Evolutionary conservation across 2,888 invertebrate genomes (phyloP), one percentile per base, ranked within the genome.

Genomic region (Neria commutata): DNA sequence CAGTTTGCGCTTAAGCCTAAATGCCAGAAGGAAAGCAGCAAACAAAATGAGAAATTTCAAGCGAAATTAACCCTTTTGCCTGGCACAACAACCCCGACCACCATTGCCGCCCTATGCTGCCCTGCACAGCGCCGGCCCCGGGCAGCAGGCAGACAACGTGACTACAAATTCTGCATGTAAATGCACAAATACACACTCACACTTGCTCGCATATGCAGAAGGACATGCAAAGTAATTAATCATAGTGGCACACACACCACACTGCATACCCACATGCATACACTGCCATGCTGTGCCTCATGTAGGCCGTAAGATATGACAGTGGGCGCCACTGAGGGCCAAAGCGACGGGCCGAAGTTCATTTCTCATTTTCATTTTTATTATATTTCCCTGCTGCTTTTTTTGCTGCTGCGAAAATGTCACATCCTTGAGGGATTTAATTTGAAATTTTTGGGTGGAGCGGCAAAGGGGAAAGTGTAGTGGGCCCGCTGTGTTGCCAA

Each of bases 111-210:
- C 37, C 37, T 14, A 37, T n/a, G 42, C 19, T n/a, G n/a, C n/a
- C 55, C 47, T 42, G 40, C 37, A 52, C 17, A 49, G 29, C 24
- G 42, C 61, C 45, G 42, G 55, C 58, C 62, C 61, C 59, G 68
- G 48, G 63, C 50, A 60, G 60, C 68, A 57, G 64, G 69, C 72
- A 72, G 72, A 72, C 72, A 72, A 74, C 71, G 72, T 74, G 74
- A 74, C 72, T 71, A 74, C 74, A 73, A 74, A 73, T 74, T 42
- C 74, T 72, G 69, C 70, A 75, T 71, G 75, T 68, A 73, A 75
- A 75, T 71, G n/a, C n/a, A n/a, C n/a, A n/a, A n/a, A n/a, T n/a
- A n/a, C n/a, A n/a, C n/a, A n/a, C n/a, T n/a, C n/a, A n/a, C n/a
- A n/a, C n/a, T n/a, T n/a, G n/a, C n/a, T n/a, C n/a, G n/a, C n/a